phyloP scores from a whole-genome alignment of 2,113 vertebrate genomes.

The Gobiocypris rarus region DNA sequence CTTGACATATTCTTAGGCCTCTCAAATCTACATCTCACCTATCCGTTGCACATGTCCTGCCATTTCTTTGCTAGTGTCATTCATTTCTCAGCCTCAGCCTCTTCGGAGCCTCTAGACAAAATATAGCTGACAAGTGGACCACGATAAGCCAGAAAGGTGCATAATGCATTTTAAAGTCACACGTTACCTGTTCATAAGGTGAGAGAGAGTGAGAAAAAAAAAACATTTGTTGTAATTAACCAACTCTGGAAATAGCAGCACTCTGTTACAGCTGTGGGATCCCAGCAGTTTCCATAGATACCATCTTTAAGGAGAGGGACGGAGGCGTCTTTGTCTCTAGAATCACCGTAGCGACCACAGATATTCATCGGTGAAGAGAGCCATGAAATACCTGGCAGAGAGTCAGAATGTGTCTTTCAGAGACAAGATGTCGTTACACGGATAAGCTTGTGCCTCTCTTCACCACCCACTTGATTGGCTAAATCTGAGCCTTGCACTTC shows the following conservation, averaged over 20 bases:
- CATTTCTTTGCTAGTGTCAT: background rate
- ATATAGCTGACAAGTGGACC: background rate
- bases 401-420: conserved; percentile 20
- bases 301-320: conserved; percentile 47
- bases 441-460: conserved; percentile 11
- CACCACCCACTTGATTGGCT: conserved; percentile 27
- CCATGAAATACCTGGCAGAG: conserved; percentile 28
- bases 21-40: background rate
- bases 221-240: conserved; percentile 41
- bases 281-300: conserved; percentile 55
- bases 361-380: conserved; percentile 32
- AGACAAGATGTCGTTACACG: conserved; percentile 30
- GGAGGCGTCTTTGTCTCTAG: conserved; percentile 43
- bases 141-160: background rate
- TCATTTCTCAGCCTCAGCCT: conserved; percentile 9
- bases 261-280: conserved; percentile 35
- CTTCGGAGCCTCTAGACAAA: background rate
- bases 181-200: background rate
- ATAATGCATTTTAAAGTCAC: conserved; percentile 19
- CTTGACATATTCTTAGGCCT: background rate
- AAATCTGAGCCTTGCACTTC: conserved; percentile 13
- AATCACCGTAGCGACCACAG: conserved; percentile 36
- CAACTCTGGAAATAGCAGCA: conserved; percentile 44
- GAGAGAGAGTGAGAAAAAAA: background rate
- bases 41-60: background rate